Evolutionary conservation across 1,140 invertebrate genomes (phyloP).

Genomic region (Drosophila malerkotliana): DNA sequence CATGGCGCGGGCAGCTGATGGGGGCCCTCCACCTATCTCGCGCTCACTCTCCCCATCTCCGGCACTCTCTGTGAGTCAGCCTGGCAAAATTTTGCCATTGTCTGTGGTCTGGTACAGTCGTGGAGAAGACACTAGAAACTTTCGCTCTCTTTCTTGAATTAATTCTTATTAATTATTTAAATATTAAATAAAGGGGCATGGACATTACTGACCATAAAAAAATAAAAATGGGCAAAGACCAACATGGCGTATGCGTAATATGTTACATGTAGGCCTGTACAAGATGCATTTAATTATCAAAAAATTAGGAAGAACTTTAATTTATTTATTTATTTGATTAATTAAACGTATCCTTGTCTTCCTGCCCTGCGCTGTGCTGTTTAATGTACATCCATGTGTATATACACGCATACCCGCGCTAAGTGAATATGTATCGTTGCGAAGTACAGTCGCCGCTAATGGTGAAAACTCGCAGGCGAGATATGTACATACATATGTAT

Average conservation of each 20-base stretch:
- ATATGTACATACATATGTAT: not conserved
- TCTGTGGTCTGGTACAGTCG: slow-evolving; percentile 26
- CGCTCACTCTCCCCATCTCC: slow-evolving; percentile 13
- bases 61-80: slow-evolving; percentile 34
- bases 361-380: slow-evolving; percentile 58
- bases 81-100: slow-evolving; percentile 52
- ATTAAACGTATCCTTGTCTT: slow-evolving; percentile 46
- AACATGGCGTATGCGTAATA: too few species aligned
- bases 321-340: too few species aligned
- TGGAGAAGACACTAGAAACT: not conserved
- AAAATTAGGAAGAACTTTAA: too few species aligned
- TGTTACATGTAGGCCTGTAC: too few species aligned
- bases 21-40: slow-evolving; percentile 18
- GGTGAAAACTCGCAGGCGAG: slow-evolving; percentile 70
- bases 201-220: too few species aligned
- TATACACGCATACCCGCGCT: slow-evolving; percentile 11
- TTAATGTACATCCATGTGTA: slow-evolving; percentile 28
- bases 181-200: too few species aligned
- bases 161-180: not conserved
- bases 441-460: slow-evolving; percentile 75
- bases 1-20: slow-evolving; percentile 60
- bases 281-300: too few species aligned
- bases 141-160: too few species aligned
- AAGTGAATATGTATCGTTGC: slow-evolving; percentile 44
- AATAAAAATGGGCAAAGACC: too few species aligned